Base-by-base conservation (phyloP, 2,888 invertebrate genomes). In the Torymus tubicola region DNA sequence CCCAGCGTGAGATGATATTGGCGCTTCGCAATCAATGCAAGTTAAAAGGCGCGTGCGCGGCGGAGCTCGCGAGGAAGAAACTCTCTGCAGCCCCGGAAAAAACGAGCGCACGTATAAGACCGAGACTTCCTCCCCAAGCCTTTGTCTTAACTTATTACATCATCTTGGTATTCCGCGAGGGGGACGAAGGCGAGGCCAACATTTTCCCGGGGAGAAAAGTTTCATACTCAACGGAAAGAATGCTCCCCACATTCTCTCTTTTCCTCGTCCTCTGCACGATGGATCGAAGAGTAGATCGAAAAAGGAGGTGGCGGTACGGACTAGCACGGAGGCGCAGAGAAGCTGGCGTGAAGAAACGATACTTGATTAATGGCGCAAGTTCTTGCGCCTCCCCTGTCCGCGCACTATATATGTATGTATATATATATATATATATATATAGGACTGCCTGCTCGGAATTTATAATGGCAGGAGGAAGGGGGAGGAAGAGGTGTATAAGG, bases 311-410 rank as follows among this genome's bases (percentile, higher is more conserved):
- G 67, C 31, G 74, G 74, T 10, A 13, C 65, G 58, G 21, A 31
- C n/a, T 58, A 5, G 61, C 18, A 67, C 79, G 55, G 67, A 74
- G 78, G 71, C 63, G 71, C 67, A 80, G 78, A 14, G 61, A 58
- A 68, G 69, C 71, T 81, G 31, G 31, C 31, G 73, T 81, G 83
- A 83, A 84, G 86, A 86, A 88, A 88, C 87, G 89, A 88, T 89
- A 88, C 88, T 87, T 90, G 89, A 90, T 89, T 89, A 90, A 90
- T 89, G 87, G 88, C 84, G 85, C 87, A 89, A 89, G 86, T 89
- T 89, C 87, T 85, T 78, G 63, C 70, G 75, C 78, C 13, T 55
- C 76, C 53, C 73, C 60, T 69, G 42, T 16, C 13, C 42, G 13
- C 11, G 0, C 5, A 16, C 42, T 58, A 16, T 5, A 10, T 16